Percentiles rank a stretch among this genome's conserved stretches.
Evolutionary conservation across 2,797 vertebrate species (phyloP).

Genomic region (Malurus leucopterus): DNA sequence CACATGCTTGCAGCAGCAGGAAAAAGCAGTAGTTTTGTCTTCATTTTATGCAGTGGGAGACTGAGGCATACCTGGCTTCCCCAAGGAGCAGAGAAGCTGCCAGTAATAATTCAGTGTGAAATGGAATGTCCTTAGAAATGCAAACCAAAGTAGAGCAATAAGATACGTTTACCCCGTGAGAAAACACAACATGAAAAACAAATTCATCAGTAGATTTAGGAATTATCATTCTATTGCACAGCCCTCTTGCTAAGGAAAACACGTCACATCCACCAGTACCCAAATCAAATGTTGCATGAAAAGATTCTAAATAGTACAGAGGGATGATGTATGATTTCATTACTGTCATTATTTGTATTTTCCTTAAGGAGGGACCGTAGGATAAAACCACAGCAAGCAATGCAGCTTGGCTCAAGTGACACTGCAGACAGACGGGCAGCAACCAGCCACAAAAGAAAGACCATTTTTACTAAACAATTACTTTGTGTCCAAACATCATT

Average conservation of each 20-base stretch:
- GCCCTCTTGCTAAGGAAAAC: neutral
- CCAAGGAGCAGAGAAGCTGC: neutral
- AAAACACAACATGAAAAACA: conserved; percentile 6
- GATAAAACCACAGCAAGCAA: neutral
- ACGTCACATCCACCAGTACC: neutral
- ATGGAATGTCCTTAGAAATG: neutral
- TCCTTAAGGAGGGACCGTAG: neutral
- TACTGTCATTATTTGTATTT: neutral
- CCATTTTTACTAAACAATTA: neutral
- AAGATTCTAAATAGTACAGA: neutral
- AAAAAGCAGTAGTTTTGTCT: neutral
- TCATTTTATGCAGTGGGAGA: neutral
- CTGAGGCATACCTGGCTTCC: neutral
- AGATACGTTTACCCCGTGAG: neutral
- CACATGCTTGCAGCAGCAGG: neutral
- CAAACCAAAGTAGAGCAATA: neutral
- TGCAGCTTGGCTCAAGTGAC: neutral
- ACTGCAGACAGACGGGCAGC: neutral
- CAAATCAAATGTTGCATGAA: neutral
- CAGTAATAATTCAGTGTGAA: neutral
- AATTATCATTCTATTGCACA: neutral
- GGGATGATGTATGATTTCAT: neutral
- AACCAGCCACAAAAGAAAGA: neutral
- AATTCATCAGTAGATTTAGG: neutral
- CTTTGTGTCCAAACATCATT: neutral